Conservation (phyloP, 2,888 invertebrate genomes). For the Tenthredo amoena region DNA sequence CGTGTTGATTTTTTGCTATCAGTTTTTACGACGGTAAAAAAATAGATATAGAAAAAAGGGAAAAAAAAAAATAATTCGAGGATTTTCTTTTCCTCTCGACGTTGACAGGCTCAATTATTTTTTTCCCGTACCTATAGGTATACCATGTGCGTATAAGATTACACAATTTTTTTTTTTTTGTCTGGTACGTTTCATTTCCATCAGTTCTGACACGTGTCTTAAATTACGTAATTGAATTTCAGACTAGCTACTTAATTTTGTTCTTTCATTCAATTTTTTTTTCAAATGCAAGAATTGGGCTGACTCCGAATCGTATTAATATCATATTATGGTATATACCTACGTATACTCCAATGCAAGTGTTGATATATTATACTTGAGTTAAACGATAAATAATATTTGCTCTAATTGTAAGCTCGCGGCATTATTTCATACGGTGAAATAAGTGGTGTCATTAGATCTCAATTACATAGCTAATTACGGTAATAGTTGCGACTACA, state of each 20-base stretch:
- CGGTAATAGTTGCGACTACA: background rate
- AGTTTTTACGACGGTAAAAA: background rate
- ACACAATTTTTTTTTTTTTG: background rate
- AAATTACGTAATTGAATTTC: too few relatives aligned
- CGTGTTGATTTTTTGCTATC: background rate
- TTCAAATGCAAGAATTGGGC: too few relatives aligned
- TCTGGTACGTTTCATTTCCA: background rate
- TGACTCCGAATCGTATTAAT: too few relatives aligned
- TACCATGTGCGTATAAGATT: background rate
- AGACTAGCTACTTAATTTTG: too few relatives aligned
- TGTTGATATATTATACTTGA: too few relatives aligned
- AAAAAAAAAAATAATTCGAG: slow-evolving; percentile 14
- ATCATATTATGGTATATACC: too few relatives aligned
- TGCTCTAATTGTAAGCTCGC: background rate
- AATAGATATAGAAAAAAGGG: background rate
- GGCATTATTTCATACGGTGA: background rate
- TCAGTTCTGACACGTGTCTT: background rate
- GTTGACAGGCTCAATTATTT: background rate
- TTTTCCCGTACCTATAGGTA: too few relatives aligned
- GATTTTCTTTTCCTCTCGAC: background rate
- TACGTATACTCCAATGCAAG: too few relatives aligned
- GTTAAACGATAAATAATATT: background rate
- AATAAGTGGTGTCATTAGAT: background rate
- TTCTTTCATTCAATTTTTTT: background rate
- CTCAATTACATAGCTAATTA: background rate